phyloP scores from a whole-genome alignment of 1,140 invertebrate genomes.

The Trialeurodes vaporariorum region DNA sequence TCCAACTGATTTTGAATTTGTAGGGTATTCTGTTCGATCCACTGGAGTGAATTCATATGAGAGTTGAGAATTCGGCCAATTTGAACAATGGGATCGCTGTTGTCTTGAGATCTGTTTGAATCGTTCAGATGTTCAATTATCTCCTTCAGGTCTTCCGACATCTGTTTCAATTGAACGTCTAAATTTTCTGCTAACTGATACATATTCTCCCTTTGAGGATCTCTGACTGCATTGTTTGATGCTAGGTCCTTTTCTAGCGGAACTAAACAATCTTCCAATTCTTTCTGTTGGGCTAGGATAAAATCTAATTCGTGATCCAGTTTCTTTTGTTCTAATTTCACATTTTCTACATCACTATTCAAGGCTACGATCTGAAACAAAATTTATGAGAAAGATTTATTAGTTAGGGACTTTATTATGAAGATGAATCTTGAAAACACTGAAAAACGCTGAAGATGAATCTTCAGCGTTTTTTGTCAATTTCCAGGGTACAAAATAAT shows the following conservation, averaged over 20 bases:
- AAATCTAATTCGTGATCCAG: slow-evolving; percentile 91
- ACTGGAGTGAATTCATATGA: slow-evolving; percentile 91
- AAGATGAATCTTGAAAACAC: background rate
- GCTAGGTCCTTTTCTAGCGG: slow-evolving; percentile 72
- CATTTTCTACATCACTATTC: slow-evolving; percentile 70
- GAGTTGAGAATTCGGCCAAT: slow-evolving; percentile 89
- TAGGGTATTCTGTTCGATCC: slow-evolving; percentile 66
- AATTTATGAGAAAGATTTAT: slow-evolving; percentile 5
- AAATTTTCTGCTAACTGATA: slow-evolving; percentile 80
- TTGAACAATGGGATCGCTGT: slow-evolving; percentile 76
- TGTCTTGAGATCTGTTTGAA: slow-evolving; percentile 68
- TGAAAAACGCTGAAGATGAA: background rate
- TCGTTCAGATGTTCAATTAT: slow-evolving; percentile 90
- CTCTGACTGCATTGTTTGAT: slow-evolving; percentile 32
- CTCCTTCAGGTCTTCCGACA: slow-evolving; percentile 89
- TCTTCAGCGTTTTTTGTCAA: no score
- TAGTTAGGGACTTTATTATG: background rate
- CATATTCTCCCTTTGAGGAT: slow-evolving; percentile 7
- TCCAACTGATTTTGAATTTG: background rate
- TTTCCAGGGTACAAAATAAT: no score
- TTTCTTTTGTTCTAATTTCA: slow-evolving; percentile 75
- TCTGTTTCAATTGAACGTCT: slow-evolving; percentile 83
- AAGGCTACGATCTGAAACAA: slow-evolving; percentile 59
- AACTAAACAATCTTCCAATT: slow-evolving; percentile 73
- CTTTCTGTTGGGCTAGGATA: slow-evolving; percentile 80